Evolutionary conservation across 2,888 invertebrate species (phyloP), one percentile per base, ranked within the genome.

Genomic region (Andrena trimmerana): DNA sequence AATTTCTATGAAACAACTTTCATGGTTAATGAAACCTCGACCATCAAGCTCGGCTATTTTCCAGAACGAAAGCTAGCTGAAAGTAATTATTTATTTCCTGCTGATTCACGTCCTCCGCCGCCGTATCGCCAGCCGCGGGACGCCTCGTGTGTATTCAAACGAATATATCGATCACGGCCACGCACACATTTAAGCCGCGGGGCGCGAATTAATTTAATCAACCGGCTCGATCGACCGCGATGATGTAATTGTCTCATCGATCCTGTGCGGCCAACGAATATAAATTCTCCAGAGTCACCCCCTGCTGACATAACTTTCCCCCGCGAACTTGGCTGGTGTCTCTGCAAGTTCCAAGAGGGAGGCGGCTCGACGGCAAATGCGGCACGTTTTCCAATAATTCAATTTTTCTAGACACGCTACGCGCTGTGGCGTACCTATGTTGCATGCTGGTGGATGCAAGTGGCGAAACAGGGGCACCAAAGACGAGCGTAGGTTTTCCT

Each of bases 321-420:
- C 13, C 71, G 33, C 33, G 52, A 78, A n/a, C 48, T 50, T 33
- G 42, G 16, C 69, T 59, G 69, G 16, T 70, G 66, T 59, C 33
- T 27, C 50, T 20, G 7, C 36, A 13, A 42, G n/a, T 57, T 57
- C 50, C 50, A 27, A 57, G 57, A 27, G 4, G 65, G 10, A 20
- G 20, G 20, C 20, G 20, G 6, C n/a, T n/a, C 67, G 76, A 24
- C 66, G 20, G 33, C 71, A 70, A 77, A 68, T 65, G 68, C 52
- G 59, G 59, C 81, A 81, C 81, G 81, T 81, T 81, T 66, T 62
- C 80, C 81, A 70, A 81, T 81, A 81, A 81, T 80, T 81, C 68
- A 80, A 81, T 81, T 79, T 70, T 81, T 79, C 80, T 33, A 42
- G 69, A 48, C 52, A 69, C 59, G 65, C 42, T 60, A 60, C 73